phyloP scores from a whole-genome alignment of 2,797 vertebrate species.

The Zalophus californianus region DNA sequence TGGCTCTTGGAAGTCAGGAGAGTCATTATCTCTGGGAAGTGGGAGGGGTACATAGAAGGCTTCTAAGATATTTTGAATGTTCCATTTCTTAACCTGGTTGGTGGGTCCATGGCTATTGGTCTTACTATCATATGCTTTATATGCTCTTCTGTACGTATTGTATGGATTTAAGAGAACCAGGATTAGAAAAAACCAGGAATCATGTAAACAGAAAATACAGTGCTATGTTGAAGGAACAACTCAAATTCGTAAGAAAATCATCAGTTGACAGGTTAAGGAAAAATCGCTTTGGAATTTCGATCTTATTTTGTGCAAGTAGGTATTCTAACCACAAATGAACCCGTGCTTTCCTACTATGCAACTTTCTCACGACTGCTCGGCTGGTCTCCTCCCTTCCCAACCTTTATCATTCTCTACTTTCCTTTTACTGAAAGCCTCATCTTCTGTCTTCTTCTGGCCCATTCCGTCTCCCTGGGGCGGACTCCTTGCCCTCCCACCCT shows the following conservation, averaged over 20 bases:
- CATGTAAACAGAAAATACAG: constrained; percentile 13
- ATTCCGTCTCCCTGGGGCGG: neutral
- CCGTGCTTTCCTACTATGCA: neutral
- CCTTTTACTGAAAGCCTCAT: neutral
- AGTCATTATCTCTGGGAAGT: neutral
- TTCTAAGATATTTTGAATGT: constrained; percentile 13
- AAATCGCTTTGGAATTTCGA: neutral
- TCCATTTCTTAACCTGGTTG: neutral
- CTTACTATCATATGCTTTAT: constrained; percentile 13
- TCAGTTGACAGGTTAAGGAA: constrained; percentile 44
- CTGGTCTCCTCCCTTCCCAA: neutral
- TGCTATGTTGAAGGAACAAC: constrained; percentile 32
- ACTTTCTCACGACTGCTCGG: neutral
- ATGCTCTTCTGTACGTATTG: neutral
- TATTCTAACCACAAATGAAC: neutral
- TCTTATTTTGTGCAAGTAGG: neutral
- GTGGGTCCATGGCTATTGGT: neutral
- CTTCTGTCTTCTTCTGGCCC: neutral
- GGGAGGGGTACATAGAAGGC: neutral
- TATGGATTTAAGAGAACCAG: neutral
- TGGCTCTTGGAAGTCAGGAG: neutral
- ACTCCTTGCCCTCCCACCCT: constrained; percentile 69
- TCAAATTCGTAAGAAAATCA: constrained; percentile 27
- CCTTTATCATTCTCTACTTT: neutral
- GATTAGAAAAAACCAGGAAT: constrained; percentile 1